phyloP scores from a whole-genome alignment of 2,113 vertebrate species.

The Leiothrix lutea region DNA sequence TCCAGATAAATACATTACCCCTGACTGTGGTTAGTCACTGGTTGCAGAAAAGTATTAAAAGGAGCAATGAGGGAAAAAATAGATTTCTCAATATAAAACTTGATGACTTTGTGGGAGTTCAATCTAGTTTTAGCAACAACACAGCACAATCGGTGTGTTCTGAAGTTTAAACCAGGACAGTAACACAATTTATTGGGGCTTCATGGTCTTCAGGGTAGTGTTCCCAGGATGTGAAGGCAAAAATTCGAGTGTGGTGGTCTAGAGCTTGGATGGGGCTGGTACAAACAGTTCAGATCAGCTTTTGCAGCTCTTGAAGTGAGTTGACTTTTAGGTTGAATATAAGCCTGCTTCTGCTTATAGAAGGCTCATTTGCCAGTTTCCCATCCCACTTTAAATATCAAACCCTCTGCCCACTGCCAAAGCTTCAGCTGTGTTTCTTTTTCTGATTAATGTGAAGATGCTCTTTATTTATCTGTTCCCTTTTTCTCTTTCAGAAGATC shows the following conservation, averaged over 20 bases:
- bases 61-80: not conserved
- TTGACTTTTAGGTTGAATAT: not conserved
- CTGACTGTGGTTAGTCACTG: not conserved
- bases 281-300: not conserved
- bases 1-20: not conserved
- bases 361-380: slow-evolving; percentile 5
- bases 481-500: slow-evolving; percentile 87
- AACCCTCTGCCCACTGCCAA: slow-evolving; percentile 33
- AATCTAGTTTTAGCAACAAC: not conserved
- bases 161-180: not conserved
- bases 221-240: not conserved
- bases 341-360: slow-evolving; percentile 8
- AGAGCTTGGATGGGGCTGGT: not conserved
- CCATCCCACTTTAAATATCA: not conserved
- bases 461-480: slow-evolving; percentile 59
- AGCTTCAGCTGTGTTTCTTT: slow-evolving; percentile 49
- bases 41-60: not conserved
- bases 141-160: not conserved
- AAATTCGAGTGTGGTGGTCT: not conserved
- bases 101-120: not conserved
- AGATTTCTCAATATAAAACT: not conserved
- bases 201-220: fast-evolving
- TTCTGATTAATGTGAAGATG: not conserved
- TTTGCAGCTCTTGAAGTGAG: not conserved
- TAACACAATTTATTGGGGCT: not conserved